Base-by-base conservation (phyloP, 2,113 vertebrate genomes). In the Pionites leucogaster region DNA sequence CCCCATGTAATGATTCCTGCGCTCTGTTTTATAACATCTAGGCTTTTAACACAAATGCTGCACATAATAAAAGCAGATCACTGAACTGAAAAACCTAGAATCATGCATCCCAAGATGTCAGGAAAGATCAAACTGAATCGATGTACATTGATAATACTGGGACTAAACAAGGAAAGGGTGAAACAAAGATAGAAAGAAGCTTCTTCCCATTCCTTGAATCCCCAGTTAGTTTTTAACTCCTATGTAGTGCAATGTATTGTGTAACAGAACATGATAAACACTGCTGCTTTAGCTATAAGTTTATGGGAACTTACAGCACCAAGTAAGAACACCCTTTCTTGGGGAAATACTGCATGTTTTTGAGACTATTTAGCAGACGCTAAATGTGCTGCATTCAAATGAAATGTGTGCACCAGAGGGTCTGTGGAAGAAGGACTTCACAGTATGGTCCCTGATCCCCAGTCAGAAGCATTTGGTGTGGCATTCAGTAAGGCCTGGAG, bases 161-260 rank as follows among this genome's bases (percentile, higher is more conserved):
- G 29, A 76, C 70, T 69, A 62, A 91, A 84, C 6, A 70, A 85
- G 31, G 27, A 82, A 91, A 76, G 29, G 14, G 23, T 77, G n/a
- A n/a, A 88, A 7, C 5, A 79, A 80, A 93, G 62, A 39, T 31
- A 60, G 14, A 74, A 82, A 82, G 28, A 76, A 63, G 13, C 35
- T 82, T 68, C 37, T 69, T 53, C 35, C 44, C 6, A 10, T 44
- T 37, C 44, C 33, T 29, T 57, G 64, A 81, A 83, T 29, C 16
- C 7, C 35, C 19, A n/a, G 29, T 33, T 60, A 39, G 42, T 39
- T 93, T 85, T 85, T 59, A 88, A 69, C 23, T 65, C 52, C 35
- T 75, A 8, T 9, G 3, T 33, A 71, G 29, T 5, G 1, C 33
- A 57, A 37, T 0, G 1, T 39, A 37, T 0, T 49, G 42, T 88